Evolutionary conservation across 2,797 vertebrate species (phyloP), one percentile per base, ranked within the genome.

Genomic region (Danio jaintianensis): DNA sequence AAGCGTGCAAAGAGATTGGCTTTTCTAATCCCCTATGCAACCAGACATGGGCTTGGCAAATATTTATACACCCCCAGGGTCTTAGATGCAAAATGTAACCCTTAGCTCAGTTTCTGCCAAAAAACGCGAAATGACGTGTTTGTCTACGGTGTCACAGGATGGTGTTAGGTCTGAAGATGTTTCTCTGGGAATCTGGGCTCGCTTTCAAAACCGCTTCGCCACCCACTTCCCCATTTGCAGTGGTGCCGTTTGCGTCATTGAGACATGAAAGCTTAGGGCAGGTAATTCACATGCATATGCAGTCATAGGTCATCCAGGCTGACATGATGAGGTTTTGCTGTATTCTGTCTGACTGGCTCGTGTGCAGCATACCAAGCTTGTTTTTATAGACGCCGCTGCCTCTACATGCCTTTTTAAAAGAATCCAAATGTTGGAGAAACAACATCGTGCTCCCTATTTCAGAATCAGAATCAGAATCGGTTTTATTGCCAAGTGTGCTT

Each of bases 11-110:
- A 80, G 61, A 75, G 29, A 53, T 47, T 61, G 20, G 0, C 48
- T 74, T 74, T 36, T 18, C 59, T 63, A 77, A n/a, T 80, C 85
- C 85, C 83, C 82, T 86, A 86, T 85, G 72, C 67, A 73, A 85
- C 83, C 81, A 76, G 72, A 83, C 62, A 69, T 59, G 56, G 68
- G 62, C 50, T 83, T 43, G 61, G 63, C 75, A 83, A 86, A 86
- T 78, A 84, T 86, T 81, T 86, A 79, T 69, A 69, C 56, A 22
- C 58, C 59, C 50, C 66, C 43, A 12, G 43, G 79, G 67, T 64
- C 18, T 62, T 61, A 79, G 66, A 68, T 18, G 50, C 78, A 40
- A 63, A 67, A 55, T 68, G 75, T 71, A 62, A 81, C 80, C 83
- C 78, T 71, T 63, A 66, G 68, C 71, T 81, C 48, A 77, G 36